Evolutionary conservation across 2,888 invertebrate species (phyloP).

Genomic region (Epistrophe eligans): DNA sequence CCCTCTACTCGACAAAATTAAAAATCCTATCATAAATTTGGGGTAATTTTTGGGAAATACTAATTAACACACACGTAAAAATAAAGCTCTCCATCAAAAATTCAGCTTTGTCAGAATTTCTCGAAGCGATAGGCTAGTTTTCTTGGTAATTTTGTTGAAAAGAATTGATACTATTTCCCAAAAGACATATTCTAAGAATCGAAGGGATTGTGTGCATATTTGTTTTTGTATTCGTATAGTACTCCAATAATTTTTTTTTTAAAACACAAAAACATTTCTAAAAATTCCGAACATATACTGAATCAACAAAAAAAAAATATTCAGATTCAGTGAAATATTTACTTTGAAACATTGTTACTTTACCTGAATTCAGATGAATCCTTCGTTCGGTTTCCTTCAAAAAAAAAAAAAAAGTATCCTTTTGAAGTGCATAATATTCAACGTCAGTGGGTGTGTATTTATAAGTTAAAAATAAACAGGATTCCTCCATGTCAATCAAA

Average conservation of each 20-base stretch:
- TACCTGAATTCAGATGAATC: not conserved
- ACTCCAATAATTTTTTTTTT: not conserved
- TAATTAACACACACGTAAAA: too few relatives aligned
- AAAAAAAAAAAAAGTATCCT: not conserved
- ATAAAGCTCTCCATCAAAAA: too few relatives aligned
- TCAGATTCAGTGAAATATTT: not conserved
- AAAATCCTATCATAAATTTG: too few relatives aligned
- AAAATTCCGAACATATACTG: not conserved
- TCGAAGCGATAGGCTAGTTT: too few relatives aligned
- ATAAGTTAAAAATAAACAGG: slow-evolving; percentile 5
- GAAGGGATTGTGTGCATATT: too few relatives aligned
- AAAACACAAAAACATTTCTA: not conserved
- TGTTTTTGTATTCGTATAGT: not conserved
- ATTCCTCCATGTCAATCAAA: slow-evolving; percentile 14
- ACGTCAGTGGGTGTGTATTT: not conserved
- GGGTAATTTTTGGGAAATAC: too few relatives aligned
- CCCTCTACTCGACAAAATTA: too few relatives aligned
- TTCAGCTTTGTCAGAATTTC: too few relatives aligned
- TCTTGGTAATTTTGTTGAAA: too few relatives aligned
- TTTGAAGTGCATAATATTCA: not conserved
- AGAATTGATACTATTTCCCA: too few relatives aligned
- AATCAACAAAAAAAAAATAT: not conserved
- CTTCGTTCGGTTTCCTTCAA: not conserved
- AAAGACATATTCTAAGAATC: too few relatives aligned
- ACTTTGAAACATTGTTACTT: not conserved